These are phyloP conservation scores for Trissolcus brochymenae DNA, from an alignment of 2,888 invertebrate species.

Conservation along the genomic window DNA sequence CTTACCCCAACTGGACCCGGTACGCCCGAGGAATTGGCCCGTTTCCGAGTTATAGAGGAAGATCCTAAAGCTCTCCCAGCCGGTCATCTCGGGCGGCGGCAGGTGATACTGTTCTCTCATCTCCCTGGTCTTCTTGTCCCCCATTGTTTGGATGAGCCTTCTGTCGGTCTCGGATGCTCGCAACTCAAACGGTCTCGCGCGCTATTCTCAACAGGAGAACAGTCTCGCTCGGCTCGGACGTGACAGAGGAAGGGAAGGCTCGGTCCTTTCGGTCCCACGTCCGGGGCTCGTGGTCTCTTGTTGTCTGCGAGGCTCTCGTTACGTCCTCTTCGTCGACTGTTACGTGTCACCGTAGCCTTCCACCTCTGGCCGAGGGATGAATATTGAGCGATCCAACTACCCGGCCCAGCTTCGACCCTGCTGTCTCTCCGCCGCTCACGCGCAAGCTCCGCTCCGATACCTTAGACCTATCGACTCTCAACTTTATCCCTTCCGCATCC, in stretches of 20 bases:
- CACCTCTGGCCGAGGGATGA: constrained; percentile 71
- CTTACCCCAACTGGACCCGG: constrained; percentile 97
- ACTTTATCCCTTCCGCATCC: constrained; percentile 60
- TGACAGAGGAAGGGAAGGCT: constrained; percentile 68
- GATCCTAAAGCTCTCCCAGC: constrained; percentile 89
- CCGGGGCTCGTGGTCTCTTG: constrained; percentile 58
- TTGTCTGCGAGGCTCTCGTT: constrained; percentile 42
- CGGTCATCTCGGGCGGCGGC: constrained; percentile 85
- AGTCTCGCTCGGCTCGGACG: constrained; percentile 67
- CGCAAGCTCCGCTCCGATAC: constrained; percentile 55
- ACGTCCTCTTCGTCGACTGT: constrained; percentile 51
- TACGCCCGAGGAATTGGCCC: constrained; percentile 92
- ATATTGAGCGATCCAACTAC: constrained; percentile 74
- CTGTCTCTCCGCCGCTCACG: constrained; percentile 59
- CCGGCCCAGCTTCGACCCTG: constrained; percentile 64
- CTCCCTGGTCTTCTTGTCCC: constrained; percentile 57
- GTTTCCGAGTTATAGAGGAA: constrained; percentile 96
- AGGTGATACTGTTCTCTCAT: constrained; percentile 84
- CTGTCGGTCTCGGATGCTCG: constrained; percentile 27
- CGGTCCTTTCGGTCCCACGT: constrained; percentile 65
- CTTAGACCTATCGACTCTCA: constrained; percentile 59
- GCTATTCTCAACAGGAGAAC: constrained; percentile 54
- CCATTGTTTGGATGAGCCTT: constrained; percentile 54
- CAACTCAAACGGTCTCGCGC: constrained; percentile 34
- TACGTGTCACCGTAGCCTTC: constrained; percentile 50